Evolutionary conservation across 2,888 invertebrate genomes (phyloP).

Genomic region (Vandiemenella viatica): DNA sequence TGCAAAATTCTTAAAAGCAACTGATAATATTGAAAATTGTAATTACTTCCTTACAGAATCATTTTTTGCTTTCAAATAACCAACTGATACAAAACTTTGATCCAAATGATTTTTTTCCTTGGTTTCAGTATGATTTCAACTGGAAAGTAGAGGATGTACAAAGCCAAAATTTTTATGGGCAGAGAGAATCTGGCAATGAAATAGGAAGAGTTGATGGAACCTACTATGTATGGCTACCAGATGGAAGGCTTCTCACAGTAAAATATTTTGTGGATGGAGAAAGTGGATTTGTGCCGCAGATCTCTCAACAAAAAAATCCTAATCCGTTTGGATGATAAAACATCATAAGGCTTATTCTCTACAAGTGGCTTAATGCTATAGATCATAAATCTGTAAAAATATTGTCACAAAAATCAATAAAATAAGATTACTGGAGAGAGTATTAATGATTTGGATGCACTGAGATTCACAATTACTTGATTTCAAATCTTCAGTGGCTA

Average conservation of each 20-base stretch:
- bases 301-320: conserved; percentile 46
- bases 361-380: no score
- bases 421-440: no score
- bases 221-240: conserved; percentile 51
- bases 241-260: conserved; percentile 57
- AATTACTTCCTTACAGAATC: no score
- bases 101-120: conserved; percentile 7
- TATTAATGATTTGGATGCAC: no score
- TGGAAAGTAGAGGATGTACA: conserved; percentile 59
- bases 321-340: conserved; percentile 30
- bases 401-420: no score
- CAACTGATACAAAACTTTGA: background rate
- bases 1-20: no score
- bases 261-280: conserved; percentile 55
- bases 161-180: conserved; percentile 50
- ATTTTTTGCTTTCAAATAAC: background rate
- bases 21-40: no score
- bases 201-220: conserved; percentile 47
- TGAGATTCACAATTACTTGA: no score
- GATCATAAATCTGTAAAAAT: no score
- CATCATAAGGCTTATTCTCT: no score
- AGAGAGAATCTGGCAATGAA: conserved; percentile 48
- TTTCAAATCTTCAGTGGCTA: no score
- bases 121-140: conserved; percentile 50
- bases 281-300: conserved; percentile 55